phyloP scores from a whole-genome alignment of 1,140 invertebrate genomes.

The Drosophila watanabei region DNA sequence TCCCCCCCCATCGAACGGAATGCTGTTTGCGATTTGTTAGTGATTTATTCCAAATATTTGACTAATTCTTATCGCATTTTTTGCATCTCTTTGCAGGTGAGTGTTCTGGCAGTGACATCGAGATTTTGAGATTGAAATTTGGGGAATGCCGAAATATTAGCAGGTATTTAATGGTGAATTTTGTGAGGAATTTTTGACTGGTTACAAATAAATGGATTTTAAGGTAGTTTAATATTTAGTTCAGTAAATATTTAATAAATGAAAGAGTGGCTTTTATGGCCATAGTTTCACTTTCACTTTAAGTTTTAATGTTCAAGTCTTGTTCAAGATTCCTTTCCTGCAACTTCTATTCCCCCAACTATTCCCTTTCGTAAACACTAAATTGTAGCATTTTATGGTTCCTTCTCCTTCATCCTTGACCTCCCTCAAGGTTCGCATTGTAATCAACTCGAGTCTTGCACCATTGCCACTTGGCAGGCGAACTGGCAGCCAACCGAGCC shows the following conservation, averaged over 20 bases:
- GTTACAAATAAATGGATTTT: too few relatives aligned
- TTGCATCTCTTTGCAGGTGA: constrained; percentile 46
- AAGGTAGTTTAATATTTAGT: not conserved
- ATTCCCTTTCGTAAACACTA: not conserved
- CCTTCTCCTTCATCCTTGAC: constrained; percentile 36
- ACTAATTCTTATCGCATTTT: constrained; percentile 37
- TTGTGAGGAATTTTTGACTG: too few relatives aligned
- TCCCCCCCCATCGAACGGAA: constrained; percentile 25
- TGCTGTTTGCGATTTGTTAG: constrained; percentile 43
- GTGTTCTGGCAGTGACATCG: constrained; percentile 47
- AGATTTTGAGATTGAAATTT: constrained; percentile 16
- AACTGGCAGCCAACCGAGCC: constrained; percentile 35
- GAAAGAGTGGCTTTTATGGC: not conserved
- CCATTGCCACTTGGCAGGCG: constrained; percentile 38
- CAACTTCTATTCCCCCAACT: not conserved
- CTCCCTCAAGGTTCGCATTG: constrained; percentile 28
- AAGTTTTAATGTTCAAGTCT: not conserved
- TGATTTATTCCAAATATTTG: constrained; percentile 49
- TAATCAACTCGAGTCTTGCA: constrained; percentile 50
- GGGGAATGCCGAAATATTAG: not conserved
- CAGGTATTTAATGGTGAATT: constrained; percentile 4
- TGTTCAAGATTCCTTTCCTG: not conserved
- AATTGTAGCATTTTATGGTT: constrained; percentile 18
- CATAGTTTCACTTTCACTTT: not conserved
- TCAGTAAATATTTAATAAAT: not conserved